These are phyloP conservation scores for Cercocebus atys DNA, from an alignment of 2,113 vertebrate species.

Conservation along the genomic window DNA sequence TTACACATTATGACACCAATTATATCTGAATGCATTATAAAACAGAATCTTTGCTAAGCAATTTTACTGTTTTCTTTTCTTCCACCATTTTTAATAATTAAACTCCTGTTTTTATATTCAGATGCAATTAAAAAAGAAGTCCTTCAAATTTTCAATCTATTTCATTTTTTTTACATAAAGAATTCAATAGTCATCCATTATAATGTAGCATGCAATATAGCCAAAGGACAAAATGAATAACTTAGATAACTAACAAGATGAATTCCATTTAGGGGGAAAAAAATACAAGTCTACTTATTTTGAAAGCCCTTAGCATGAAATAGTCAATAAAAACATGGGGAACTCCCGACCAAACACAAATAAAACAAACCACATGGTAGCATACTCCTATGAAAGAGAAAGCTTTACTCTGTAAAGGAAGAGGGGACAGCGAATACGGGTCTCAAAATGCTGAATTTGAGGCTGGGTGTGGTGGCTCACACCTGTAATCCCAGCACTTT, in stretches of 20 bases:
- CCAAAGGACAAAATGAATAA: not conserved
- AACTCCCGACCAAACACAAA: not conserved
- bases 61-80: slow-evolving; percentile 56
- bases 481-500: not conserved
- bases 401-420: not conserved
- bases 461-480: not conserved
- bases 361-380: not conserved
- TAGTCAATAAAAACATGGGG: not conserved
- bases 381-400: not conserved
- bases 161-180: slow-evolving; percentile 1
- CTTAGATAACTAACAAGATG: not conserved
- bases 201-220: not conserved
- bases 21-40: slow-evolving; percentile 46
- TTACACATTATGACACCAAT: slow-evolving; percentile 63
- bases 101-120: slow-evolving; percentile 56
- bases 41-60: slow-evolving; percentile 29
- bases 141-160: slow-evolving; percentile 45
- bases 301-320: not conserved
- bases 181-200: not conserved
- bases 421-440: not conserved
- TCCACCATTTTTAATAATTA: slow-evolving; percentile 67
- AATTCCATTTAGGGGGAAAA: not conserved
- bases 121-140: slow-evolving; percentile 50
- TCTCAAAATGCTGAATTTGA: not conserved
- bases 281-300: not conserved